Evolutionary conservation across 2,113 vertebrate species (phyloP).

Genomic region (Tetraodon nigroviridis): DNA sequence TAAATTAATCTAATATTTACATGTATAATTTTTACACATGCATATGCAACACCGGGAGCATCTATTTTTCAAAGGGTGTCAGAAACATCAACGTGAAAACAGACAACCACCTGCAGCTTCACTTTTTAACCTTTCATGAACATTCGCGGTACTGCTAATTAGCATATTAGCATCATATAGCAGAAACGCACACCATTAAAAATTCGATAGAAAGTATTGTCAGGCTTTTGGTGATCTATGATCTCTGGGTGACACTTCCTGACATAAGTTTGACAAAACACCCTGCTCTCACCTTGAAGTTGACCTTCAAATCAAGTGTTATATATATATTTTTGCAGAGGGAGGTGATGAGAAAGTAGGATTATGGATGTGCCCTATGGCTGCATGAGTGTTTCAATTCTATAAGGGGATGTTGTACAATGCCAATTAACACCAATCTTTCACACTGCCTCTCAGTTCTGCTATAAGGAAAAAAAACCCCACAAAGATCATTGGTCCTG

Average conservation of each 20-base stretch:
- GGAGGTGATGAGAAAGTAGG: background rate
- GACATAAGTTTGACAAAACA: too few species aligned
- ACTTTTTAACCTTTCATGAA: background rate
- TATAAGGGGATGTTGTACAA: conserved; percentile 16
- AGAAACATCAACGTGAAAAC: too few species aligned
- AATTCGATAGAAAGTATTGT: background rate
- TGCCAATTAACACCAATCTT: conserved; percentile 36
- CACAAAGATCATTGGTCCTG: background rate
- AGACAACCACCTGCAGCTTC: background rate
- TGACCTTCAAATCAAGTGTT: background rate
- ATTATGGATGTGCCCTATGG: conserved; percentile 19
- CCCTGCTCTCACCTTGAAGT: too few species aligned
- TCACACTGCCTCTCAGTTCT: background rate
- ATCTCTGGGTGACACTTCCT: too few species aligned
- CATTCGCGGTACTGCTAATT: background rate
- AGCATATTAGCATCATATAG: background rate
- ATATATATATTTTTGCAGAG: background rate
- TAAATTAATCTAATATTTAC: too few species aligned
- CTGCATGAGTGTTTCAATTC: conserved; percentile 11
- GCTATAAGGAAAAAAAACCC: background rate
- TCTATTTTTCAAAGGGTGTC: too few species aligned
- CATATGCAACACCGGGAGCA: too few species aligned
- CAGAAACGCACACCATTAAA: too few species aligned
- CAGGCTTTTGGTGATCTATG: background rate
- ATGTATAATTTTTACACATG: too few species aligned